Conservation (phyloP, 2,113 vertebrate genomes). For the Sturnus vulgaris region DNA sequence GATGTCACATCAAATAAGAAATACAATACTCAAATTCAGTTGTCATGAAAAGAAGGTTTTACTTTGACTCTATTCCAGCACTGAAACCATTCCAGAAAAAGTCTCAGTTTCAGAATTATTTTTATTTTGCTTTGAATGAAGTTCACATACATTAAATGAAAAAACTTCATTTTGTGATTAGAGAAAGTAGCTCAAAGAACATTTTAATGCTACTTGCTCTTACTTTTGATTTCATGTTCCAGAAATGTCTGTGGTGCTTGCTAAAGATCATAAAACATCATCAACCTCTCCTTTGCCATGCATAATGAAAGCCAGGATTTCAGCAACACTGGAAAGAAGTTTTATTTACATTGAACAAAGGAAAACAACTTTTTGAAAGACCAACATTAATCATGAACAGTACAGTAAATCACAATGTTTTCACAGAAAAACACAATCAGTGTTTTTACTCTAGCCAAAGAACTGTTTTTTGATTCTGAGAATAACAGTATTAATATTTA, state of each 20-base stretch:
- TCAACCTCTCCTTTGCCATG: slow-evolving; percentile 54
- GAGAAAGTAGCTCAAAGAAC: slow-evolving; percentile 39
- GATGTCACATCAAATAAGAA: slow-evolving; percentile 32
- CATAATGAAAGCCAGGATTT: slow-evolving; percentile 70
- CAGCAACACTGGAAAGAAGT: slow-evolving; percentile 42
- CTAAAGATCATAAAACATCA: slow-evolving; percentile 62
- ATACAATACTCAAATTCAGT: neutral
- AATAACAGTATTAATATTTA: neutral
- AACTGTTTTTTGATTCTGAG: slow-evolving; percentile 23
- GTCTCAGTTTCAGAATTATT: neutral
- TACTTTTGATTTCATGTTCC: slow-evolving; percentile 52
- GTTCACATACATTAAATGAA: slow-evolving; percentile 12
- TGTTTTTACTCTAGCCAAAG: slow-evolving; percentile 35
- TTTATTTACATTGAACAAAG: slow-evolving; percentile 69
- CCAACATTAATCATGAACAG: slow-evolving; percentile 62
- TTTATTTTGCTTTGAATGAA: slow-evolving; percentile 21
- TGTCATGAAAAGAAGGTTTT: slow-evolving; percentile 13
- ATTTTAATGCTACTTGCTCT: slow-evolving; percentile 53
- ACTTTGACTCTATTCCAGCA: slow-evolving; percentile 8
- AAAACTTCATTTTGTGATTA: slow-evolving; percentile 25
- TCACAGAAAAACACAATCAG: slow-evolving; percentile 51
- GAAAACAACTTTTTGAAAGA: slow-evolving; percentile 69
- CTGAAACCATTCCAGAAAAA: neutral
- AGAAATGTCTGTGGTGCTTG: slow-evolving; percentile 58
- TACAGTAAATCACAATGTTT: slow-evolving; percentile 55